Evolutionary conservation across 2,113 vertebrate species (phyloP), one percentile per base, ranked within the genome.

Genomic region (Pseudolaguvia tuberculata): DNA sequence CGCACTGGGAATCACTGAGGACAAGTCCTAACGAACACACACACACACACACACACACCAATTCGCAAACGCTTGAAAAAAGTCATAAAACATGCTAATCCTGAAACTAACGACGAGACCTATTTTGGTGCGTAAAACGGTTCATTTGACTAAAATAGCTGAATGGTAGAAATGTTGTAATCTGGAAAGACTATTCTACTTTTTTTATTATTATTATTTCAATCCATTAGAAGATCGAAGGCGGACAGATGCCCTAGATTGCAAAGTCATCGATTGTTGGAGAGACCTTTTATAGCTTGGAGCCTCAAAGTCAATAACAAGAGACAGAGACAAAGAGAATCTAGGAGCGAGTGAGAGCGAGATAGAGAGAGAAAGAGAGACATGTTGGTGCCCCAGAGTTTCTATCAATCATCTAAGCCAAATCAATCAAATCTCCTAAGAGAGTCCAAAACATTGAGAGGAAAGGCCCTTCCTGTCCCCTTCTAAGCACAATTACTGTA

Each of bases 1-100:
- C 86, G 95, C 96, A 93, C 94, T 98, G 91, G 96, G 96, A 88
- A 95, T 96, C 92, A 97, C 95, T 75, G 95, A 96, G 88, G 96
- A 96, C 89, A 95, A 95, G 93, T 95, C 95, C 96, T 98, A 93
- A 92, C 91, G 82, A 90, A 94, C 90, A 92, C 91, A 93, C 79
- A 76, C 69, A 86, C n/a, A n/a, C n/a, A n/a, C n/a, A n/a, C n/a
- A n/a, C n/a, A n/a, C n/a, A n/a, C n/a, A n/a, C n/a, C n/a, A n/a
- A n/a, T 84, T 78, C 48, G 78, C 51, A 86, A 42, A 80, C 67
- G 79, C 77, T 80, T 74, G 31, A 68, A 45, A 61, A 65, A 58
- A 69, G 50, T 74, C 63, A 65, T 68, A 75, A 56, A 62, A 57
- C 58, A 61, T 35, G 31, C 31, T 35, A 35, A 35, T 35, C 31